These are phyloP conservation scores for Cheiracanthium punctorium DNA, from an alignment of 2,888 invertebrate species.

Conservation along the genomic window DNA sequence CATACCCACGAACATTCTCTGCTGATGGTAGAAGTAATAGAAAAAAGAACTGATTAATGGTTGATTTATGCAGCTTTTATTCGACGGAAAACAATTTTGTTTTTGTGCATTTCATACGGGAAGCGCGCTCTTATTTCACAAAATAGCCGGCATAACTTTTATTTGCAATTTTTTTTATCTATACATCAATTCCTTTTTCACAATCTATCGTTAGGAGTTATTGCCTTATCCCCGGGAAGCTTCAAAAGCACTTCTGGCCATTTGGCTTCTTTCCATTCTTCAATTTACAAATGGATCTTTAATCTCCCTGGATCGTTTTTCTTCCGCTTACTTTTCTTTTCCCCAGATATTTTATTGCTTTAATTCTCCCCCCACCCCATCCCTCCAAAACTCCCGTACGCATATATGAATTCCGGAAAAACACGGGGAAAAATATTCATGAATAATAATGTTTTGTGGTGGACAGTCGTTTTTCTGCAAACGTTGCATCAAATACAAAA, in stretches of 20 bases:
- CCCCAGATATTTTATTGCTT: background rate
- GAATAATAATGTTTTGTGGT: background rate
- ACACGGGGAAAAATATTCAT: background rate
- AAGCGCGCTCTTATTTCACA: background rate
- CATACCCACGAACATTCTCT: too few relatives aligned
- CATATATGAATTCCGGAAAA: constrained; percentile 1
- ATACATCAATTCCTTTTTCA: background rate
- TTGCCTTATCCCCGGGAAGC: background rate
- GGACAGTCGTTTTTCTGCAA: background rate
- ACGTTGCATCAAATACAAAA: background rate
- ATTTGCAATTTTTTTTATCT: background rate
- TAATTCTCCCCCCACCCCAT: background rate
- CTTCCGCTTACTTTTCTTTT: background rate
- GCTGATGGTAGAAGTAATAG: too few relatives aligned
- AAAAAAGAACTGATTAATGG: too few relatives aligned
- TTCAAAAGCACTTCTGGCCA: background rate
- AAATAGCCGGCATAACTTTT: background rate
- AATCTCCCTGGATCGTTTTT: background rate
- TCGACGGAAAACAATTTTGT: too few relatives aligned
- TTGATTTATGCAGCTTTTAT: too few relatives aligned
- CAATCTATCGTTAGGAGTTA: background rate
- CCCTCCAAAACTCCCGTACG: too few relatives aligned
- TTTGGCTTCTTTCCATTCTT: background rate
- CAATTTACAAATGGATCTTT: constrained; percentile 3
- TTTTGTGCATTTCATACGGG: background rate